A percentile compares a stretch with the other conserved stretches of the same genome.
phyloP scores from a whole-genome alignment of 2,888 invertebrate species.

The Drosophila paranaensis region DNA sequence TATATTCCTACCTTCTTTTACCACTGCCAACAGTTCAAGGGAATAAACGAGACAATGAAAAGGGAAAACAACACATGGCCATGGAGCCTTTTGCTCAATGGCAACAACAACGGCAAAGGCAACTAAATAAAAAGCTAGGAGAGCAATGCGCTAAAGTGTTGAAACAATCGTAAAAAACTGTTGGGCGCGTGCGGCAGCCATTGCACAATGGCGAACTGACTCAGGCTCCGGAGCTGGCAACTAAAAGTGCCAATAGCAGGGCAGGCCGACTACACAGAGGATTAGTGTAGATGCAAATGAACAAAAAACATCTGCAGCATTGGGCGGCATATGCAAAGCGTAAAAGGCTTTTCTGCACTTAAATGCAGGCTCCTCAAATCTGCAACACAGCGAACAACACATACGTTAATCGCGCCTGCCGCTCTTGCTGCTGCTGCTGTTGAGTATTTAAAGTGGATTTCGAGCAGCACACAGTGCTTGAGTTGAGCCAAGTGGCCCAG shows the following conservation, averaged over 20 bases:
- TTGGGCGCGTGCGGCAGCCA: constrained; percentile 50
- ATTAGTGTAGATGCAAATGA: constrained; percentile 76
- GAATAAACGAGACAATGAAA: constrained; percentile 30
- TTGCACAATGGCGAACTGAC: constrained; percentile 30
- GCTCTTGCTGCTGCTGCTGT: constrained; percentile 13
- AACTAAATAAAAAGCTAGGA: constrained; percentile 57
- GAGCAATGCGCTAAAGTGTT: constrained; percentile 74
- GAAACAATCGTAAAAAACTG: constrained; percentile 78
- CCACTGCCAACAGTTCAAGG: background rate
- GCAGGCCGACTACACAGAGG: constrained; percentile 41
- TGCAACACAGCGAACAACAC: constrained; percentile 35
- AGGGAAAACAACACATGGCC: constrained; percentile 30
- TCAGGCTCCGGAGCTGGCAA: constrained; percentile 21
- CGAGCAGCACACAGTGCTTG: constrained; percentile 48
- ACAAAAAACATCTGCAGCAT: constrained; percentile 61
- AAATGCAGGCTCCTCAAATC: constrained; percentile 63
- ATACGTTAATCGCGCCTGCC: constrained; percentile 61
- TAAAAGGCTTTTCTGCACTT: constrained; percentile 57
- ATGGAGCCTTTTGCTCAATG: background rate
- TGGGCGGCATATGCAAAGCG: constrained; percentile 62
- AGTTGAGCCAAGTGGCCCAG: constrained; percentile 59
- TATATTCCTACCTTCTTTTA: background rate
- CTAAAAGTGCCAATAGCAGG: constrained; percentile 47
- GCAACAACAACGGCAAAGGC: constrained; percentile 11
- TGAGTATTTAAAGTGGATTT: constrained; percentile 61